Evolutionary conservation across 2,113 vertebrate species (phyloP).

Genomic region (Sylvia atricapilla): DNA sequence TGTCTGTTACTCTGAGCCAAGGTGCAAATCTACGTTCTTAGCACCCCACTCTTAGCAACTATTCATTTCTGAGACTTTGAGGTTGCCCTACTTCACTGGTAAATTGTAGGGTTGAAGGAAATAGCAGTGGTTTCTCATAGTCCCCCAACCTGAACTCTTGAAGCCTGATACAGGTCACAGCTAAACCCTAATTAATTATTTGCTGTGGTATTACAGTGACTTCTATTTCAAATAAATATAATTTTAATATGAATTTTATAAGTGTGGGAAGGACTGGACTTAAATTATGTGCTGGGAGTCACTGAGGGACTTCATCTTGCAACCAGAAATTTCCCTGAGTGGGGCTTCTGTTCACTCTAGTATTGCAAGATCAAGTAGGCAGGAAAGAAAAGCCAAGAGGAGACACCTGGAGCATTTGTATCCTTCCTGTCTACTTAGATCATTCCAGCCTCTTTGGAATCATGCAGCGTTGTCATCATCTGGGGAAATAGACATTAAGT

Average conservation of each 20-base stretch:
- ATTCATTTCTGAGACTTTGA: rapidly evolving
- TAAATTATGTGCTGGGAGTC: neutral
- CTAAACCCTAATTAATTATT: neutral
- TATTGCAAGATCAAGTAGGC: neutral
- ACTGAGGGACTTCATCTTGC: neutral
- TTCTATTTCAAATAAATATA: neutral
- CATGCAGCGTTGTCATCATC: rapidly evolving
- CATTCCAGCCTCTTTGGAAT: neutral
- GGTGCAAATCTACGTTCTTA: neutral
- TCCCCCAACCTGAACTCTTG: rapidly evolving
- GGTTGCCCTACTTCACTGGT: neutral
- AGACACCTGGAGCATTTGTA: neutral
- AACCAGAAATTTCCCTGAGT: neutral
- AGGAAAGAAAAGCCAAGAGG: neutral
- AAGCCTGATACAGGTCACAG: neutral
- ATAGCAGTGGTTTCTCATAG: neutral
- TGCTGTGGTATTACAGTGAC: neutral
- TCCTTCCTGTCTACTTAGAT: neutral
- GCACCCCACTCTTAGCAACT: neutral
- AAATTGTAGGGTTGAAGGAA: neutral
- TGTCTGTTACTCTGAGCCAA: neutral
- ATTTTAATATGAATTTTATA: neutral
- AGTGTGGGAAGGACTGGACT: neutral
- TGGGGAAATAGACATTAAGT: neutral
- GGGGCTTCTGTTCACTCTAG: neutral